Evolutionary conservation across 2,797 vertebrate genomes (phyloP), one percentile per base, ranked within the genome.

Genomic region (Halcyon smyrnensis): DNA sequence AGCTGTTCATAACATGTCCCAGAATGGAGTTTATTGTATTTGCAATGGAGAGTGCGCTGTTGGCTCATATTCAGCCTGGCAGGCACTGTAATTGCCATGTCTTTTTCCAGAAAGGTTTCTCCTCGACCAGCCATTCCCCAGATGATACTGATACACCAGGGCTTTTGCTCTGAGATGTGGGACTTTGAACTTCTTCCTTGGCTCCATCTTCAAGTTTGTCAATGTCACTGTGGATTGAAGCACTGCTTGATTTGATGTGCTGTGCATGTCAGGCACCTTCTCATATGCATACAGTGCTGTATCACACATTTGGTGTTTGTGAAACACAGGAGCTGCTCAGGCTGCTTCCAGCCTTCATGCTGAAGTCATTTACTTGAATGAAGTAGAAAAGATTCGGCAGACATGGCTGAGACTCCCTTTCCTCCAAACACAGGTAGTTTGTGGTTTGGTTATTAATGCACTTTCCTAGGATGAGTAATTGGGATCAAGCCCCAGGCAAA

Each of bases 141-240:
- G 15, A 15, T 1, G 0, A 23, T 71, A 37, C 34, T n/a, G 36
- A 24, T n/a, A 8, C 19, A 43, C 46, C 1, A 1, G 41, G n/a
- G 7, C 37, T 64, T 37, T 37, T 83, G 36, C 57, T 37, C 27
- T 64, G 50, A 51, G 43, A 10, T 45, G 23, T 51, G 37, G 28
- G 57, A 30, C 57, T 43, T 37, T 9, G 15, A 30, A 89, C 16
- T 71, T 71, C 27, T 57, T 8, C 1, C 24, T 45, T 78, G 50
- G 11, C 19, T 8, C 7, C 4, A 1, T 50, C 13, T 24, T 50
- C 24, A 25, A 50, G 24, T 50, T 50, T 50, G 23, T 50, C 48
- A 25, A 25, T 24, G 13, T 50, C 48, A 24, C 48, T 25, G 48
- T 25, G 24, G 48, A 50, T 50, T 25, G 13, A 50, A 50, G 48